A percentile compares a stretch with the other conserved stretches of the same genome.
Conservation (phyloP, 64 coral and sea anemone genomes). For the Actinia tenebrosa region DNA sequence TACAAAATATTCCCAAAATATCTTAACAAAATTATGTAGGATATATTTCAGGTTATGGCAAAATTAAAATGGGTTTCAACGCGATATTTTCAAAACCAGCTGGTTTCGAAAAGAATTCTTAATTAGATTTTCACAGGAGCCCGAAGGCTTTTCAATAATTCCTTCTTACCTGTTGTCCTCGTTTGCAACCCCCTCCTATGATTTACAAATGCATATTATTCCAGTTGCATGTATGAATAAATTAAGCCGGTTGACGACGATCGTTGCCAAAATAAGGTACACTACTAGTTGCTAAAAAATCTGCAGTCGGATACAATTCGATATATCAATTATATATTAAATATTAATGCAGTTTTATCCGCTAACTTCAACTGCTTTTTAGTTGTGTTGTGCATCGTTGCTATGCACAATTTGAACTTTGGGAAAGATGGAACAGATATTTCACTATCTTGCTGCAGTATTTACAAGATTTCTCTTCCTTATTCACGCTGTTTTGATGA, state of each 20-base stretch:
- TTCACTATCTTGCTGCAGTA: constrained; percentile 86
- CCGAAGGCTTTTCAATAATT: background rate
- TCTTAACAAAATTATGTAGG: background rate
- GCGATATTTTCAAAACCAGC: background rate
- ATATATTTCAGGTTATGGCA: background rate
- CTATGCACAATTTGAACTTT: background rate
- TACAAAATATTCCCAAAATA: background rate
- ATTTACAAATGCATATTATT: background rate
- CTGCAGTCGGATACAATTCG: background rate
- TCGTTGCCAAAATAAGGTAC: no score
- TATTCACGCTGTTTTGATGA: constrained; percentile 71
- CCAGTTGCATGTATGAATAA: background rate
- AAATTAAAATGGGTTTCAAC: background rate
- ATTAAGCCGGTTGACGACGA: no score
- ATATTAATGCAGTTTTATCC: no score
- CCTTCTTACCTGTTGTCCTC: background rate
- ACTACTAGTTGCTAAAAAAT: background rate
- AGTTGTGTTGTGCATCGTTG: background rate
- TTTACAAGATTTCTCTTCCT: constrained; percentile 80
- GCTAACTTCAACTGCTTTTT: background rate
- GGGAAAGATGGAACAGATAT: constrained; percentile 75
- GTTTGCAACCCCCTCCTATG: background rate
- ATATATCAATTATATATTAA: no score
- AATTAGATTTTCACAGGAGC: background rate
- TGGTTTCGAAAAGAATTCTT: background rate